A percentile compares a stretch with the other conserved stretches of the same genome.
Evolutionary conservation across 2,888 invertebrate species (phyloP).

Genomic region (Anthrax anthrax): DNA sequence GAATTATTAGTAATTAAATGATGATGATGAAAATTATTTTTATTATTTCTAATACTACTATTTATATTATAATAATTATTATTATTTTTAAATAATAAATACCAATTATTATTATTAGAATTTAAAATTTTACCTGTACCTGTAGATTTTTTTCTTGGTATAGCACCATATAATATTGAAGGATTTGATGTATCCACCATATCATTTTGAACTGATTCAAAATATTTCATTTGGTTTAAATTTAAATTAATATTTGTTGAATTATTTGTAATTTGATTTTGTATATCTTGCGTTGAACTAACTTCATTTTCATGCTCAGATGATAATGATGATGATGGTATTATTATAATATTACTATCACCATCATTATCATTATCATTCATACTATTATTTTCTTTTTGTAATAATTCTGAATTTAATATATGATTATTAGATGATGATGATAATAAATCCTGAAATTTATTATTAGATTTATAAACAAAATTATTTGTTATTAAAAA

Average conservation of each 20-base stretch:
- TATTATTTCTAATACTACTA: neutral
- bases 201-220: neutral
- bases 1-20: too few relatives aligned
- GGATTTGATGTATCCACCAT: neutral
- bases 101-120: neutral
- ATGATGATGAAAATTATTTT: neutral
- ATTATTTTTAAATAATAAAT: too few relatives aligned
- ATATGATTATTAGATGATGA: neutral
- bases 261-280: neutral
- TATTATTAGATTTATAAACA: too few relatives aligned
- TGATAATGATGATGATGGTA: too few relatives aligned
- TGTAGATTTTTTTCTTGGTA: neutral
- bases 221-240: neutral
- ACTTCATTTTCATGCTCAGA: neutral
- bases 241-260: neutral
- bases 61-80: neutral
- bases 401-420: neutral
- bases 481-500: too few relatives aligned
- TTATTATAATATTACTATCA: too few relatives aligned
- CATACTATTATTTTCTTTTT: neutral
- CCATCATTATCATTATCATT: neutral
- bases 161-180: neutral
- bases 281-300: neutral
- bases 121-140: too few relatives aligned
- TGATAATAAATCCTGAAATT: neutral